These are phyloP conservation scores for Serilophus lunatus DNA, from an alignment of 2,113 vertebrate species.

Conservation along the genomic window DNA sequence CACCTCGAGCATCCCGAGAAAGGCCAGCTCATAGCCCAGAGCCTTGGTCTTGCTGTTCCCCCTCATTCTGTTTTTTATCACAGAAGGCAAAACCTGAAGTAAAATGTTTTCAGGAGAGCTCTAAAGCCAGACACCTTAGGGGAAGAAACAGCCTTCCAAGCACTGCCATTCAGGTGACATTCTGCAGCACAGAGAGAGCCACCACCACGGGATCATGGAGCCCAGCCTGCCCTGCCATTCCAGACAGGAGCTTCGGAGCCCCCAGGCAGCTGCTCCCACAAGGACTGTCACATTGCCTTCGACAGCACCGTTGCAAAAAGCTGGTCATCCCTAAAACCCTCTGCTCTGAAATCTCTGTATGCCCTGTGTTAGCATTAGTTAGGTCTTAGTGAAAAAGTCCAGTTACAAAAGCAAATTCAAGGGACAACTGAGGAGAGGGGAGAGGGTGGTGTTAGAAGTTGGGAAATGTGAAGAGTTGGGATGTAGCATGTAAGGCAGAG, in stretches of 20 bases:
- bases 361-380: conserved; percentile 24
- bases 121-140: neutral
- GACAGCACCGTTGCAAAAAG: neutral
- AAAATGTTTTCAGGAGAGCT: neutral
- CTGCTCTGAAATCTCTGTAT: neutral
- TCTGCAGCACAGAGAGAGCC: neutral
- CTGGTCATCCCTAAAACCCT: neutral
- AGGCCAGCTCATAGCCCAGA: neutral
- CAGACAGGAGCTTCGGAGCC: neutral
- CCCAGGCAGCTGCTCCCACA: neutral
- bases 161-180: neutral
- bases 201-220: fast-evolving
- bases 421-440: neutral
- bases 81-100: neutral
- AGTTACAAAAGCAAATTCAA: conserved; percentile 8
- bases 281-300: neutral
- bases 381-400: neutral
- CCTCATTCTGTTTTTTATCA: neutral
- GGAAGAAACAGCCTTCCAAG: neutral
- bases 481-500: neutral
- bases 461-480: neutral
- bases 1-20: neutral
- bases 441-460: neutral
- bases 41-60: neutral
- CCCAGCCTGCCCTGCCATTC: neutral